Percentiles rank a stretch among this genome's conserved stretches.
Evolutionary conservation across 1,140 invertebrate genomes (phyloP).

Genomic region (Camponotus vicinus): DNA sequence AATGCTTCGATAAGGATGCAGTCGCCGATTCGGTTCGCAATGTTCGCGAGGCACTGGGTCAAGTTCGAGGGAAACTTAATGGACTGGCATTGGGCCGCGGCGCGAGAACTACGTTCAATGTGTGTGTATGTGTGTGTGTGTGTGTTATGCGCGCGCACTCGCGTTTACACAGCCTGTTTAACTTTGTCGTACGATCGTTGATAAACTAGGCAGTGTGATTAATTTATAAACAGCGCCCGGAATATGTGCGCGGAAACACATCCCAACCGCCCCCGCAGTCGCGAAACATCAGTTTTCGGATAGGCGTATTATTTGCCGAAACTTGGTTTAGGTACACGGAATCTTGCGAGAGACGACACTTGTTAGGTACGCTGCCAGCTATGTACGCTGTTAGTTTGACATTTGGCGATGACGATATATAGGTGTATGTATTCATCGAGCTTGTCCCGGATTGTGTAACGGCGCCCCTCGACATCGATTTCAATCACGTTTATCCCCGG

Average conservation of each 20-base stretch:
- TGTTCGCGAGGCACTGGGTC: constrained; percentile 45
- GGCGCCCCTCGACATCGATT: not conserved
- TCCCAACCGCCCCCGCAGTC: not conserved
- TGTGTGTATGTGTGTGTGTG: not conserved
- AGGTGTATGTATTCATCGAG: not conserved
- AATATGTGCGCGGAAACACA: not conserved
- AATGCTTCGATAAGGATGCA: constrained; percentile 60
- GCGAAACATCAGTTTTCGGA: constrained; percentile 1
- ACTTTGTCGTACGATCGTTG: constrained; percentile 31
- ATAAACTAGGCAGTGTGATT: constrained; percentile 49
- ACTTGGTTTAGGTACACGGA: not conserved
- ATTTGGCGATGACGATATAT: not conserved
- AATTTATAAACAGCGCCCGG: constrained; percentile 38
- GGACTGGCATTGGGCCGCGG: not conserved
- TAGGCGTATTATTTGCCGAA: constrained; percentile 17
- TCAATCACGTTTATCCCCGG: constrained; percentile 19
- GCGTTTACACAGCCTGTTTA: constrained; percentile 44
- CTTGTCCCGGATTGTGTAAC: constrained; percentile 2
- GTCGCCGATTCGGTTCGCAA: constrained; percentile 38
- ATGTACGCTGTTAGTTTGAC: not conserved
- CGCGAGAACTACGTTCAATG: constrained; percentile 21
- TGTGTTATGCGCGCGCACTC: not conserved
- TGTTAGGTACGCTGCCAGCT: not conserved
- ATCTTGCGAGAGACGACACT: not conserved
- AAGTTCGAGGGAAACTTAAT: constrained; percentile 53